Percentiles rank a stretch among this genome's conserved stretches.
These are phyloP conservation scores for Pilophorus perplexus DNA, from an alignment of 2,888 invertebrate genomes.

Conservation along the genomic window DNA sequence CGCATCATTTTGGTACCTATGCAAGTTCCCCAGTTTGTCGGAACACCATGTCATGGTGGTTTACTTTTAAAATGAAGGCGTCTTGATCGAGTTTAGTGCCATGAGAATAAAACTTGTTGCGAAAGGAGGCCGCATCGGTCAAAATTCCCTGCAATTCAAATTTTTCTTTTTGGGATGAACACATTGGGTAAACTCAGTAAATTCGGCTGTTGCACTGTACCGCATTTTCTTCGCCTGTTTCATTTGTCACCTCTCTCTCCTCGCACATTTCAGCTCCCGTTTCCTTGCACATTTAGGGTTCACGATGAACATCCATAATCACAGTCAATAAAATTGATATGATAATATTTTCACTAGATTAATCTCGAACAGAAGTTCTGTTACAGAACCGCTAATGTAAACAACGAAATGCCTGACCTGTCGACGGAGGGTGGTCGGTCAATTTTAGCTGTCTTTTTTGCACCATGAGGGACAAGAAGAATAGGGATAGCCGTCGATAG, in stretches of 20 bases:
- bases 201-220: slow-evolving; percentile 7
- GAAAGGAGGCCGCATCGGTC: not conserved
- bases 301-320: slow-evolving; percentile 16
- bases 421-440: no score
- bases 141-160: not conserved
- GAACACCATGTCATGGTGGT: not conserved
- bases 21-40: not conserved
- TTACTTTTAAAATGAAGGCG: not conserved
- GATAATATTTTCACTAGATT: no score
- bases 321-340: no score
- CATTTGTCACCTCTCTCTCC: not conserved
- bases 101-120: not conserved
- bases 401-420: no score
- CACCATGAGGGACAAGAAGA: no score
- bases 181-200: not conserved
- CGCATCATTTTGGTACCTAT: not conserved
- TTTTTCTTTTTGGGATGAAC: not conserved
- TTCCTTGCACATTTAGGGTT: not conserved
- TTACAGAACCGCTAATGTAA: no score
- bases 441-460: no score
- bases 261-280: not conserved
- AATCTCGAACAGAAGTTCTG: no score
- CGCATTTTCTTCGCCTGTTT: slow-evolving; percentile 12
- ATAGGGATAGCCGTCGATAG: no score
- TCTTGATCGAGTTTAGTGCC: not conserved